Conservation (phyloP, 1,140 invertebrate species). For the Philaenus spumarius region DNA sequence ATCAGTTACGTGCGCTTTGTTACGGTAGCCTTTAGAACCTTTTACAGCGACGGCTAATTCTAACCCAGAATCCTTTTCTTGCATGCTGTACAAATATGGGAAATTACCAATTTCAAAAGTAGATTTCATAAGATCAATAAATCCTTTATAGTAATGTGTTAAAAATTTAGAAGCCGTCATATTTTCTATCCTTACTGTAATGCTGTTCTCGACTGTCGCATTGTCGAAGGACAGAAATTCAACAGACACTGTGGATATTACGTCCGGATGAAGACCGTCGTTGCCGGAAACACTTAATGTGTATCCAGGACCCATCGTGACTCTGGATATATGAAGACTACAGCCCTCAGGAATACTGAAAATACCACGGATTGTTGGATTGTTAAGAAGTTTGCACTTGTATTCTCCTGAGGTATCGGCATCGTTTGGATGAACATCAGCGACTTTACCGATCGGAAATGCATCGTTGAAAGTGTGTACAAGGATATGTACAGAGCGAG, state of each 20-base stretch:
- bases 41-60: conserved; percentile 63
- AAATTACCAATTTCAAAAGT: conserved; percentile 55
- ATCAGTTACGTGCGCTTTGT: conserved; percentile 53
- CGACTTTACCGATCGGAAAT: conserved; percentile 69
- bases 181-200: conserved; percentile 66
- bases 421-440: conserved; percentile 86
- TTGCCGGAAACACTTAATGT: conserved; percentile 76
- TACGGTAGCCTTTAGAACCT: conserved; percentile 46
- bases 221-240: conserved; percentile 77
- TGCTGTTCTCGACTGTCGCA: conserved; percentile 70
- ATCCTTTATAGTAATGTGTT: conserved; percentile 59
- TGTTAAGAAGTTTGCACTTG: conserved; percentile 67
- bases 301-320: conserved; percentile 56
- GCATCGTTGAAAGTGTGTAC: conserved; percentile 70
- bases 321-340: conserved; percentile 63
- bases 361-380: conserved; percentile 48
- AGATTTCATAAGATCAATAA: conserved; percentile 61
- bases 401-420: conserved; percentile 81
- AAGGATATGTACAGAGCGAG: conserved; percentile 72
- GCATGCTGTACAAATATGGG: conserved; percentile 64
- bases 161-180: conserved; percentile 68
- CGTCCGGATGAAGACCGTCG: conserved; percentile 80
- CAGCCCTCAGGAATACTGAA: conserved; percentile 70
- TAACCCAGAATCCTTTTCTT: conserved; percentile 54
- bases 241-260: conserved; percentile 73